These are phyloP conservation scores for Pissodes strobi DNA, from an alignment of 1,140 invertebrate genomes.

Conservation along the genomic window DNA sequence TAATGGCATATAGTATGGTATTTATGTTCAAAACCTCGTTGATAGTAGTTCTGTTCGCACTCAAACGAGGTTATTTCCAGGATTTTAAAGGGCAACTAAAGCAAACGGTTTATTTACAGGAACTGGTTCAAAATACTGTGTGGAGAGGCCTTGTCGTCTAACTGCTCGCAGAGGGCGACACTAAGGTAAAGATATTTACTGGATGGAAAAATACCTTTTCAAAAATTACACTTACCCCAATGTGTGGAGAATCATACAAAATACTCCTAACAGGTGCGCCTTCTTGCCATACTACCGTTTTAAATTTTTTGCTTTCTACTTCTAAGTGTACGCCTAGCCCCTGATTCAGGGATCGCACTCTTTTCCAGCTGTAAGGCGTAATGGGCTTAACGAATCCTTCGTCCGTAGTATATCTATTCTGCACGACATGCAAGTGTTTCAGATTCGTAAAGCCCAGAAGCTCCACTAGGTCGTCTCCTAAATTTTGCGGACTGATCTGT, in stretches of 20 bases:
- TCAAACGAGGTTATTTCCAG: too few relatives aligned
- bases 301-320: slow-evolving; percentile 59
- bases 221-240: slow-evolving; percentile 58
- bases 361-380: slow-evolving; percentile 58
- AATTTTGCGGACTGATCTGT: slow-evolving; percentile 79
- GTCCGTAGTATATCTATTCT: slow-evolving; percentile 72
- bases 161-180: too few relatives aligned
- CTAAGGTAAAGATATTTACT: too few relatives aligned
- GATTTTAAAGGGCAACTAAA: too few relatives aligned
- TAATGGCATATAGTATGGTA: too few relatives aligned
- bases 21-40: too few relatives aligned
- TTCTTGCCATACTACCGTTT: slow-evolving; percentile 61
- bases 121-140: too few relatives aligned
- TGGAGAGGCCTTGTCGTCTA: too few relatives aligned
- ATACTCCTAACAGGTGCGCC: slow-evolving; percentile 69
- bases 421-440: slow-evolving; percentile 74
- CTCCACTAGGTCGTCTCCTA: slow-evolving; percentile 76
- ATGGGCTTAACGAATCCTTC: slow-evolving; percentile 59
- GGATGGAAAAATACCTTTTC: too few relatives aligned
- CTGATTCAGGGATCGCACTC: slow-evolving; percentile 61
- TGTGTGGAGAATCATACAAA: slow-evolving; percentile 67
- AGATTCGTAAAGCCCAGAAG: slow-evolving; percentile 70
- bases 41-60: too few relatives aligned
- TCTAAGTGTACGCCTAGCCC: slow-evolving; percentile 63
- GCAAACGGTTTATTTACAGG: too few relatives aligned